Base-by-base conservation (phyloP, 1,140 invertebrate genomes). In the Trichonephila clavipes region DNA sequence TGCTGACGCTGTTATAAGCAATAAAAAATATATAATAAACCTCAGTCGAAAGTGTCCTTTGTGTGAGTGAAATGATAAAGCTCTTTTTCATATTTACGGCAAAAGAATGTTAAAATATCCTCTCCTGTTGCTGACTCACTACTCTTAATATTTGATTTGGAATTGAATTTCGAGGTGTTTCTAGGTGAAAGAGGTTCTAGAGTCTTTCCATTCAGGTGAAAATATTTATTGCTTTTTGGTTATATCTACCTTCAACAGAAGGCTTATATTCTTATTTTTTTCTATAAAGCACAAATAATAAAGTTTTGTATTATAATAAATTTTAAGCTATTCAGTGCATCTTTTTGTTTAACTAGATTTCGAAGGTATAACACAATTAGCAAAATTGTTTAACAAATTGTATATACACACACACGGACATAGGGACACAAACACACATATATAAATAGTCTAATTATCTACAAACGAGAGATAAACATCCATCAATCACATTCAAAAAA, bases 111-210 rank as follows among this genome's bases (percentile, higher is more conserved):
- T 18, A 16, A 82, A 59, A 81, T 59, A n/a, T 21, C 44, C 7
- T 44, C 28, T 90, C 89, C 89, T 90, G 89, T 90, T 90, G 89
- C 89, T 81, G 89, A 90, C 10, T 90, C 62, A 77, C 72, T 34
- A 77, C 24, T 28, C 28, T 77, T 34, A 34, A 18, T 40, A 77
- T 77, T 58, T 24, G 72, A 77, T 28, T 77, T 34, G 14, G 28
- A 34, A 77, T 18, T 77, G 16, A 24, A 34, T 77, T 77, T 28
- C 2, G 28, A 77, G 10, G 18, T 40, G 28, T 34, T 34, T 77
- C 28, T 77, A 28, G 34, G 28, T 28, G 18, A 77, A 77, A 19
- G 16, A 18, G 18, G 18, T 64, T 64, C 62, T 21, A 6, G 62
- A 64, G 16, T 6, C 62, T 64, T 19, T 64, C 6, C 21, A 18